Conservation (phyloP, 2,113 vertebrate species). For the Ceyx cyanopectus region DNA sequence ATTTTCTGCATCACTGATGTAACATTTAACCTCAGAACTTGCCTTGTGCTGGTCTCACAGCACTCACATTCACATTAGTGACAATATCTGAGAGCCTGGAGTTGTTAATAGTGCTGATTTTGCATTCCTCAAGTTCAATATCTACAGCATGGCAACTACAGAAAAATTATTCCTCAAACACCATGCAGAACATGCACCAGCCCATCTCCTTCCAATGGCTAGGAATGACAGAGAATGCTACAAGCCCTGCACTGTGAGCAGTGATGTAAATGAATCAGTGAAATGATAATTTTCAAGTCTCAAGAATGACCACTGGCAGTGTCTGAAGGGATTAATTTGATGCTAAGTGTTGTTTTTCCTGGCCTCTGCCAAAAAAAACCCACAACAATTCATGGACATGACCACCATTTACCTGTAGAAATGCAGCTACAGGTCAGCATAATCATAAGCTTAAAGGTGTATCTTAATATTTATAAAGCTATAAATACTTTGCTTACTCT, state of each 20-base stretch:
- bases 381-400: not conserved
- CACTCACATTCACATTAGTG: not conserved
- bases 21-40: slow-evolving; percentile 24
- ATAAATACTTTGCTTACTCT: slow-evolving; percentile 24
- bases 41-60: not conserved
- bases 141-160: not conserved
- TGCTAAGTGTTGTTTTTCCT: not conserved
- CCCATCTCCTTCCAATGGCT: not conserved
- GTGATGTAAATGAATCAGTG: not conserved
- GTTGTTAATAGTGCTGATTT: not conserved
- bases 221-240: not conserved
- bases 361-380: not conserved
- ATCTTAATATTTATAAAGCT: not conserved
- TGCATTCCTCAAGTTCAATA: not conserved
- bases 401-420: slow-evolving; percentile 11
- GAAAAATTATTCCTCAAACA: not conserved
- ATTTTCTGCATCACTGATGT: slow-evolving; percentile 30
- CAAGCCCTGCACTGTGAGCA: not conserved
- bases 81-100: not conserved
- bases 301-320: not conserved
- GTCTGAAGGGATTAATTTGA: not conserved
- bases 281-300: not conserved
- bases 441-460: not conserved
- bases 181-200: not conserved
- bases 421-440: not conserved